These are phyloP conservation scores for Cochlearius cochlearius DNA, from an alignment of 2,113 vertebrate genomes.

Conservation along the genomic window DNA sequence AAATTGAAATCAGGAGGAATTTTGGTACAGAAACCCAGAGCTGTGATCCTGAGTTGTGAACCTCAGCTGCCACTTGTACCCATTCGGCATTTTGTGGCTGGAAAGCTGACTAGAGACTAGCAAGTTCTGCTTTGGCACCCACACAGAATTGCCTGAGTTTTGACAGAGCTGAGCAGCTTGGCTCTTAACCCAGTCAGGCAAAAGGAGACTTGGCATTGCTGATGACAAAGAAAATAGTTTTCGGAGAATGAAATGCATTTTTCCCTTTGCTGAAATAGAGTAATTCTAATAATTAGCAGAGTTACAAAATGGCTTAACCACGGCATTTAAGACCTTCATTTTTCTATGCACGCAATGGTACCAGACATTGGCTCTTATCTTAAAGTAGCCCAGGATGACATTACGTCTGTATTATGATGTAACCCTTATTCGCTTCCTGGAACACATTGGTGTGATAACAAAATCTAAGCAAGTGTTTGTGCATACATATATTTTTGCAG, in stretches of 20 bases:
- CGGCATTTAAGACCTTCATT: background rate
- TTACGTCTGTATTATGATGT: background rate
- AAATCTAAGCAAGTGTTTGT: background rate
- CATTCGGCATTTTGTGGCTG: slow-evolving; percentile 51
- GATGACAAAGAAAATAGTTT: slow-evolving; percentile 36
- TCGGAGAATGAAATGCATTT: background rate
- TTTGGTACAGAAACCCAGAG: slow-evolving; percentile 28
- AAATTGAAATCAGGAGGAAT: slow-evolving; percentile 49
- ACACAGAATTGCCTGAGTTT: slow-evolving; percentile 40
- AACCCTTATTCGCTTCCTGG: background rate
- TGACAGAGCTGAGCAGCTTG: slow-evolving; percentile 60
- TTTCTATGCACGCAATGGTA: background rate
- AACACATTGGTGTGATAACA: background rate
- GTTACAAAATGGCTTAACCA: background rate
- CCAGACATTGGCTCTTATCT: background rate
- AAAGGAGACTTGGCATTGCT: slow-evolving; percentile 42
- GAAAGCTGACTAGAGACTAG: slow-evolving; percentile 59
- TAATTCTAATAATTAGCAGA: background rate
- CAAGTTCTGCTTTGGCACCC: slow-evolving; percentile 55
- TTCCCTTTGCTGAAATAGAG: background rate
- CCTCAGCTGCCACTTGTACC: slow-evolving; percentile 61
- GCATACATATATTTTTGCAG: background rate
- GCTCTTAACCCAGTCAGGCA: slow-evolving; percentile 54
- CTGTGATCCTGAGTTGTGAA: slow-evolving; percentile 44
- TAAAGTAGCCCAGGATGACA: background rate